A percentile compares a stretch with the other conserved stretches of the same genome.
Evolutionary conservation across 2,113 vertebrate species (phyloP).

Genomic region (Apistogramma diplotaenia): DNA sequence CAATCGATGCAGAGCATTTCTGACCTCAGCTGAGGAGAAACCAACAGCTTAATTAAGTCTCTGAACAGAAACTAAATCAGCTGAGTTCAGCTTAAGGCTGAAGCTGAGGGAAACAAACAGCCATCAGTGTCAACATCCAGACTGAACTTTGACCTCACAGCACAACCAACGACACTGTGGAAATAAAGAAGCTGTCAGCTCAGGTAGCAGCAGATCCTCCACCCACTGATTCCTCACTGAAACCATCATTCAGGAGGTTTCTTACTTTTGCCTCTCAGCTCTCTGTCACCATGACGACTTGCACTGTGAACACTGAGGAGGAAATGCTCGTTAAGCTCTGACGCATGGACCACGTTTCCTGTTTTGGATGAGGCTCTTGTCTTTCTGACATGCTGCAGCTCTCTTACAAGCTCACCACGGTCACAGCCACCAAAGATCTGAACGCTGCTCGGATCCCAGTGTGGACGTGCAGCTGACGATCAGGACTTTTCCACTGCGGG

Average conservation of each 20-base stretch:
- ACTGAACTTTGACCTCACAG: neutral
- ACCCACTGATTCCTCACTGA: neutral
- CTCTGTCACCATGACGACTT: too few species aligned
- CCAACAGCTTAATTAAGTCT: constrained; percentile 10
- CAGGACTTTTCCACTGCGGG: neutral
- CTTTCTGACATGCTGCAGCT: neutral
- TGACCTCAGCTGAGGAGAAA: neutral
- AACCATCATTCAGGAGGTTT: too few species aligned
- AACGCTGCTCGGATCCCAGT: too few species aligned
- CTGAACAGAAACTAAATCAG: neutral
- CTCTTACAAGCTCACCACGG: neutral
- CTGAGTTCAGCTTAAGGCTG: neutral
- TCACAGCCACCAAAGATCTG: too few species aligned
- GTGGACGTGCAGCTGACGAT: neutral
- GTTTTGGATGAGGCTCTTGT: too few species aligned
- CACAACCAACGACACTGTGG: too few species aligned
- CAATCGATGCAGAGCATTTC: neutral
- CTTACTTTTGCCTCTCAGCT: too few species aligned
- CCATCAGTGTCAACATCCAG: neutral
- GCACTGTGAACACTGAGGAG: too few species aligned
- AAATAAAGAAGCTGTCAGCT: neutral
- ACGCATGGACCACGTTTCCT: neutral
- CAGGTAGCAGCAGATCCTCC: neutral
- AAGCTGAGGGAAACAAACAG: neutral
- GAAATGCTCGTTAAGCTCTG: neutral